These are phyloP conservation scores for Nasonia longicornis DNA, from an alignment of 1,140 invertebrate species.

Conservation along the genomic window DNA sequence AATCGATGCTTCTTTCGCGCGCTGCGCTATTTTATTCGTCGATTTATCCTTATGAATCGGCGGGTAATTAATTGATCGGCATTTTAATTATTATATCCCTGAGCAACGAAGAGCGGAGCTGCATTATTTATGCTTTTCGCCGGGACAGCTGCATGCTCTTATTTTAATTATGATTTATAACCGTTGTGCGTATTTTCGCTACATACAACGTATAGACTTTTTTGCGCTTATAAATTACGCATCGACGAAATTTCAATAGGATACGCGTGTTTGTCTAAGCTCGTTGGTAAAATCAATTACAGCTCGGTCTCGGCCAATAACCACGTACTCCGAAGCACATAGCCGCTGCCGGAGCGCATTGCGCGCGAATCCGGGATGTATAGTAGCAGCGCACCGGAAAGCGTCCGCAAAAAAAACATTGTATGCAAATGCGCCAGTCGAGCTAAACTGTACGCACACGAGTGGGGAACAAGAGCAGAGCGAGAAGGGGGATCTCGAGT, in stretches of 20 bases:
- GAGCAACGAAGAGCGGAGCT: neutral
- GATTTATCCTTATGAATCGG: slow-evolving; percentile 32
- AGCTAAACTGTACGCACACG: neutral
- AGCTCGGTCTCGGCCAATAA: neutral
- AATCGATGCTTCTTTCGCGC: slow-evolving; percentile 15
- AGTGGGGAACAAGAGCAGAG: neutral
- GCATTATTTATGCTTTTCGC: slow-evolving; percentile 4
- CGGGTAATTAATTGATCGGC: slow-evolving; percentile 30
- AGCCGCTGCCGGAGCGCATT: neutral
- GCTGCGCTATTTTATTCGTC: neutral
- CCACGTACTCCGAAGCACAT: neutral
- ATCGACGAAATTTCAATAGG: too few species aligned
- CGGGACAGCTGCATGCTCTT: neutral
- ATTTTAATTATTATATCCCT: slow-evolving; percentile 28
- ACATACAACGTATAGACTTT: too few species aligned
- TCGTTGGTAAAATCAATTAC: too few species aligned
- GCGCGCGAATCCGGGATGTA: neutral
- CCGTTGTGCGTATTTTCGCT: neutral
- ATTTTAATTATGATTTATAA: neutral
- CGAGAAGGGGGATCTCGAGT: neutral
- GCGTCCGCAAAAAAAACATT: slow-evolving; percentile 24
- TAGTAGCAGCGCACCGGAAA: neutral
- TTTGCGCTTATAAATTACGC: too few species aligned
- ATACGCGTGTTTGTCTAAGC: too few species aligned
- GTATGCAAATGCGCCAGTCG: neutral